phyloP scores from a whole-genome alignment of 1,140 invertebrate genomes.

The Platyscapa corneri region DNA sequence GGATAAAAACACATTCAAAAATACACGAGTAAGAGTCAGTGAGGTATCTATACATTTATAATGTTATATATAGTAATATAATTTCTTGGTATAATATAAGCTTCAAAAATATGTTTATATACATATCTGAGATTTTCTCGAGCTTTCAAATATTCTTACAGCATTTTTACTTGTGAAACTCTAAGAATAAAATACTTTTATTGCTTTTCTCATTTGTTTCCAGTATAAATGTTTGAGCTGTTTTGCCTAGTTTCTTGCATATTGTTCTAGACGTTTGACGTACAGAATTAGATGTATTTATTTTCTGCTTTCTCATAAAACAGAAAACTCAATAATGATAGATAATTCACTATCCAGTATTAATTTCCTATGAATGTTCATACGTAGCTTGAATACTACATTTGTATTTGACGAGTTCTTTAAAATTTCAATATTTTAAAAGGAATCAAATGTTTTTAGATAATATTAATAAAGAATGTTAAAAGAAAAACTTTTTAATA shows the following conservation, averaged over 20 bases:
- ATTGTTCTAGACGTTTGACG: slow-evolving; percentile 14
- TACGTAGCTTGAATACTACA: too few species aligned
- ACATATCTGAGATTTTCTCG: slow-evolving; percentile 44
- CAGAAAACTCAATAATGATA: slow-evolving; percentile 40
- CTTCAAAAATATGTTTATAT: too few species aligned
- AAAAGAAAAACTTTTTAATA: too few species aligned
- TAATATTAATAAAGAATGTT: too few species aligned
- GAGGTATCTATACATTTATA: too few species aligned
- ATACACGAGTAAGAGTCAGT: too few species aligned
- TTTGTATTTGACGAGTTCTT: too few species aligned
- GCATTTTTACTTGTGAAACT: slow-evolving; percentile 47
- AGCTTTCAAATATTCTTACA: slow-evolving; percentile 46
- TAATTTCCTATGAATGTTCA: slow-evolving; percentile 36
- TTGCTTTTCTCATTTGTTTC: neutral
- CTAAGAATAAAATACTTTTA: slow-evolving; percentile 52
- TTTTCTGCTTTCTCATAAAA: slow-evolving; percentile 16
- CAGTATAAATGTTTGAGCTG: neutral
- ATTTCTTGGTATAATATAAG: too few species aligned
- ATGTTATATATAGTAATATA: too few species aligned
- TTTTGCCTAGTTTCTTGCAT: neutral
- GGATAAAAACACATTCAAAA: too few species aligned
- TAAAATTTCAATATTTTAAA: too few species aligned
- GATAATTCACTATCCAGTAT: slow-evolving; percentile 34
- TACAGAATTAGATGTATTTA: slow-evolving; percentile 40
- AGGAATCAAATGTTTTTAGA: too few species aligned